Evolutionary conservation across 1,140 invertebrate genomes (phyloP).

Genomic region (Trissolcus basalis): DNA sequence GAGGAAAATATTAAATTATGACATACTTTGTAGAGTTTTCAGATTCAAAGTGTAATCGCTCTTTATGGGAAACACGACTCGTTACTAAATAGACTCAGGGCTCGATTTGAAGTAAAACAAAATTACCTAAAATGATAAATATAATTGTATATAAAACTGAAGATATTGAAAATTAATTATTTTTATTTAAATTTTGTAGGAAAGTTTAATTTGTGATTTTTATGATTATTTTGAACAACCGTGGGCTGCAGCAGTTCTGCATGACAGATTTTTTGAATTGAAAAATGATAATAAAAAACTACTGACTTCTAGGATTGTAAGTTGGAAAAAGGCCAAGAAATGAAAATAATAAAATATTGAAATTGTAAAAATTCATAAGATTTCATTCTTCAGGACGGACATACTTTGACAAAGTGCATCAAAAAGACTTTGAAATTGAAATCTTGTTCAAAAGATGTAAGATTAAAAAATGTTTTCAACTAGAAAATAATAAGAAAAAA

Average conservation of each 20-base stretch:
- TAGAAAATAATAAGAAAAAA: too few relatives aligned
- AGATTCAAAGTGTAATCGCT: conserved; percentile 74
- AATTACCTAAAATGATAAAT: too few relatives aligned
- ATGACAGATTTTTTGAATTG: background rate
- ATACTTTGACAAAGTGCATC: too few relatives aligned
- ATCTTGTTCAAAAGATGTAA: too few relatives aligned
- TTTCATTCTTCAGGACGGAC: too few relatives aligned
- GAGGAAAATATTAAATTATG: background rate
- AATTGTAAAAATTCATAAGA: too few relatives aligned
- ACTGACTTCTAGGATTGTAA: background rate
- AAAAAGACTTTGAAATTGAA: too few relatives aligned
- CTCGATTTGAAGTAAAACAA: conserved; percentile 75
- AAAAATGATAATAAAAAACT: background rate
- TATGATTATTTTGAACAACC: background rate
- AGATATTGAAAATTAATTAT: too few relatives aligned
- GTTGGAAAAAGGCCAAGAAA: background rate
- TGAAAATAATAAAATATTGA: too few relatives aligned
- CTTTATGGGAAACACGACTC: conserved; percentile 81
- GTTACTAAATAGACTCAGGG: conserved; percentile 78
- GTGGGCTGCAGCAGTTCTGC: background rate
- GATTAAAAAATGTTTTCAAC: background rate
- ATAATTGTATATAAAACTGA: too few relatives aligned
- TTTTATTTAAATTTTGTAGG: background rate
- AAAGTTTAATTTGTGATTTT: background rate
- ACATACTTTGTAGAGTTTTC: conserved; percentile 70